Evolutionary conservation across 2,797 vertebrate genomes (phyloP).

Genomic region (Rhinichthys osculus): DNA sequence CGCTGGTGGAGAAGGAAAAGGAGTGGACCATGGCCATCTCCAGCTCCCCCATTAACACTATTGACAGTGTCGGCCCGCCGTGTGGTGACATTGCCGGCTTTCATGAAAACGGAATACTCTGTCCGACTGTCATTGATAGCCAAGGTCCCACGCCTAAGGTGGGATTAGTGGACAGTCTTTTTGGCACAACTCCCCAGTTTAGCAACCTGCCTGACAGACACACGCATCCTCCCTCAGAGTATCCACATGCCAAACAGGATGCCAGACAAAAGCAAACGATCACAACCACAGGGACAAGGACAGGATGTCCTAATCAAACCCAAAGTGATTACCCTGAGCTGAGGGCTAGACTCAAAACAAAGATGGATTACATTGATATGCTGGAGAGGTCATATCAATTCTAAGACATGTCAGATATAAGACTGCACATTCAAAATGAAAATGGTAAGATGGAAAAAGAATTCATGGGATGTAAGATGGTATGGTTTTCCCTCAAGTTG

Average conservation of each 20-base stretch:
- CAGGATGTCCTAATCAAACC: slow-evolving; percentile 84
- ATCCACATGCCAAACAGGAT: slow-evolving; percentile 88
- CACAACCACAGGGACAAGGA: slow-evolving; percentile 81
- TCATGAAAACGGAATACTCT: slow-evolving; percentile 87
- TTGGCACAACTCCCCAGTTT: slow-evolving; percentile 90
- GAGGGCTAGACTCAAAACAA: slow-evolving; percentile 95
- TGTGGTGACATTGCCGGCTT: slow-evolving; percentile 76
- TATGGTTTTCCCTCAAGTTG: slow-evolving; percentile 75
- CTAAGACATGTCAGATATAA: slow-evolving; percentile 73
- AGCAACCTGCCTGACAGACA: slow-evolving; percentile 87
- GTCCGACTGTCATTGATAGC: slow-evolving; percentile 86
- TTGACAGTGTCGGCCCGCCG: slow-evolving; percentile 81
- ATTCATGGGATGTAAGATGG: slow-evolving; percentile 54
- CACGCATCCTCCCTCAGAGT: slow-evolving; percentile 85
- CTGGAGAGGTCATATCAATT: slow-evolving; percentile 98
- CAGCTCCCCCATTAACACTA: slow-evolving; percentile 89
- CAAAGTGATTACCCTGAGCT: slow-evolving; percentile 92
- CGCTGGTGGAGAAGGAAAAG: slow-evolving; percentile 88
- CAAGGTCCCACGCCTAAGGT: slow-evolving; percentile 84
- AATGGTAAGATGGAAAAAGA: slow-evolving; percentile 57
- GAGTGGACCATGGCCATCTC: slow-evolving; percentile 91
- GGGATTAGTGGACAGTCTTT: slow-evolving; percentile 91
- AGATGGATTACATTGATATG: slow-evolving; percentile 99
- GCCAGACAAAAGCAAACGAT: slow-evolving; percentile 88
- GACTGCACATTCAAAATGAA: slow-evolving; percentile 52